Percentiles rank a stretch among this genome's conserved stretches.
Evolutionary conservation across 2,888 invertebrate species (phyloP).

Genomic region (Urechis unicinctus): DNA sequence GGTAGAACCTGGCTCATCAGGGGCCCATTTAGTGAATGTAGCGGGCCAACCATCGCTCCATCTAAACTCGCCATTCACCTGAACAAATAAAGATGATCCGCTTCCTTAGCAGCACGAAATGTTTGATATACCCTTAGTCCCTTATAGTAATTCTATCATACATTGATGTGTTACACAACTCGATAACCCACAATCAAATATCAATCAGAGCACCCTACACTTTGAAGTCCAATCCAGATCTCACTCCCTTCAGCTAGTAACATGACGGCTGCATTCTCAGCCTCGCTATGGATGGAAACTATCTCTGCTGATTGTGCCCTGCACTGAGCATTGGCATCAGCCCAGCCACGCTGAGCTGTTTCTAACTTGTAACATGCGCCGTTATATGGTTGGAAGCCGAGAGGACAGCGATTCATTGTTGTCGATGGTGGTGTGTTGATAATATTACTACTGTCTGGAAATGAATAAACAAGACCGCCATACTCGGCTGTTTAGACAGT

Average conservation of each 20-base stretch:
- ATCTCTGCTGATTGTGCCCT: conserved; percentile 7
- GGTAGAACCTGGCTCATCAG: background rate
- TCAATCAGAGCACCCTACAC: background rate
- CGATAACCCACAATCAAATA: background rate
- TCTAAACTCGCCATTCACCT: conserved; percentile 2
- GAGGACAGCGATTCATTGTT: background rate
- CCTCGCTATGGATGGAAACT: conserved; percentile 7
- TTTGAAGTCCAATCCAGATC: conserved; percentile 8
- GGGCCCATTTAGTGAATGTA: conserved; percentile 3
- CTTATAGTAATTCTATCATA: no score
- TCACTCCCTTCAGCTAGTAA: background rate
- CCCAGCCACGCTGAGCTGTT: background rate
- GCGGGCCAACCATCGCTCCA: conserved; percentile 8
- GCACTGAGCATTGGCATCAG: background rate
- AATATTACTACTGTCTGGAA: conserved; percentile 7
- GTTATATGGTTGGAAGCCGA: conserved; percentile 1
- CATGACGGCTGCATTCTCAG: conserved; percentile 12
- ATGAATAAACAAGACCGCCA: no score
- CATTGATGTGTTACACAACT: no score
- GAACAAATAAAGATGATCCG: no score
- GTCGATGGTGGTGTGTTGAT: conserved; percentile 6
- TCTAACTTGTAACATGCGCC: conserved; percentile 4
- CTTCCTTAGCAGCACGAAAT: no score
- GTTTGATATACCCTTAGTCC: no score
- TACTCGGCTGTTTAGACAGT: no score